These are phyloP conservation scores for Eudasyphora cyanicolor DNA, from an alignment of 2,888 invertebrate genomes.

Conservation along the genomic window DNA sequence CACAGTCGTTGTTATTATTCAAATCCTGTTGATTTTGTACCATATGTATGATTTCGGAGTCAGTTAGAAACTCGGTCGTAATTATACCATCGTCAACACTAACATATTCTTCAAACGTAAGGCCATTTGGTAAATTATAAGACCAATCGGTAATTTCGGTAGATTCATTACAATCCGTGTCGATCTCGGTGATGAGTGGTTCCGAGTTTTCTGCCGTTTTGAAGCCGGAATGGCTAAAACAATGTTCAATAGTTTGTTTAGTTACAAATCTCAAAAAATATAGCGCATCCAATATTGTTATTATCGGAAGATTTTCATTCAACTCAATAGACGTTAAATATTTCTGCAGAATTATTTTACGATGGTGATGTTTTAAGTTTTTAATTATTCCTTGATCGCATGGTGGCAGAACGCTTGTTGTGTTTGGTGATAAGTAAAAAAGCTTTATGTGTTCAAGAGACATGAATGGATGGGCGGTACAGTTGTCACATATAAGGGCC, in stretches of 20 bases:
- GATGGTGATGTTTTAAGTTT: background rate
- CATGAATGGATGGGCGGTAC: background rate
- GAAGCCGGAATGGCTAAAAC: background rate
- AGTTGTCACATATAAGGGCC: background rate
- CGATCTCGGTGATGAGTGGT: too few species aligned
- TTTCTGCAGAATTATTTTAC: background rate
- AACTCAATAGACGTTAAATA: background rate
- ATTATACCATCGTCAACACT: background rate
- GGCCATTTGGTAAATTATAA: background rate
- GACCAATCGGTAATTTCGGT: background rate
- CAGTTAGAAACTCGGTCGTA: background rate
- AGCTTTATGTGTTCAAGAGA: background rate
- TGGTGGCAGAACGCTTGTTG: background rate
- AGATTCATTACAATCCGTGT: background rate
- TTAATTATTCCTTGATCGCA: constrained; percentile 9
- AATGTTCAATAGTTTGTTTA: background rate
- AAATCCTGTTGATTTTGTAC: background rate
- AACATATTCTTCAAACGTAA: background rate
- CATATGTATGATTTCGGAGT: background rate
- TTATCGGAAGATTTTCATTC: background rate
- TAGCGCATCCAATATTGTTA: background rate
- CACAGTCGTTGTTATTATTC: too few species aligned
- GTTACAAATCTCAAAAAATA: background rate
- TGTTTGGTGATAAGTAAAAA: background rate
- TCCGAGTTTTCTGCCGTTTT: too few species aligned